A percentile compares a stretch with the other conserved stretches of the same genome.
Conservation (phyloP, 2,888 invertebrate genomes). For the Taenaris catops region DNA sequence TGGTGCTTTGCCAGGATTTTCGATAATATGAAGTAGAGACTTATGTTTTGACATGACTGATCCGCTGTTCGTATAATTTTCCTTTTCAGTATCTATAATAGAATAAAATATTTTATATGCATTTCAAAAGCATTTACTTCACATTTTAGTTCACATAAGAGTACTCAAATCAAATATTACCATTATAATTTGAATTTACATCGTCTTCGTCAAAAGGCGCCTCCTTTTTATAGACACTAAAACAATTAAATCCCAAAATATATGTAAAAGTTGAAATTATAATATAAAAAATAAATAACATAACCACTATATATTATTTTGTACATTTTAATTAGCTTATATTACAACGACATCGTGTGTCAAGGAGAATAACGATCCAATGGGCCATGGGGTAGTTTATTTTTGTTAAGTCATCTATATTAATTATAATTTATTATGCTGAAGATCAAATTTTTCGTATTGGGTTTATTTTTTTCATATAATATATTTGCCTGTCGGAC, state of each 20-base stretch:
- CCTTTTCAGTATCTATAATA: constrained; percentile 13
- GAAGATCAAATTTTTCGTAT: constrained; percentile 24
- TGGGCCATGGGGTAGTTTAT: constrained; percentile 8
- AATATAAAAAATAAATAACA: constrained; percentile 58
- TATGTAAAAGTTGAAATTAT: constrained; percentile 35
- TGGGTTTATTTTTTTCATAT: constrained; percentile 14
- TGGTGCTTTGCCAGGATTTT: constrained; percentile 19
- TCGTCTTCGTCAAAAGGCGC: neutral
- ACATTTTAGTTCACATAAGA: neutral
- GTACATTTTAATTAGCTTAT: constrained; percentile 45
- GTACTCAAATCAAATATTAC: neutral
- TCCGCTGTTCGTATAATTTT: constrained; percentile 2
- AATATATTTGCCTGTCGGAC: constrained; percentile 4
- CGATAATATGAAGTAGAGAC: constrained; percentile 3
- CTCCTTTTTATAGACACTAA: constrained; percentile 4
- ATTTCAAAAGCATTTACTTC: too few species aligned
- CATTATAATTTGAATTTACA: constrained; percentile 3
- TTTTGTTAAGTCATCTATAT: constrained; percentile 3
- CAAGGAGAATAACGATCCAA: constrained; percentile 9
- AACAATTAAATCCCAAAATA: constrained; percentile 29
- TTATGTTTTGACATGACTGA: constrained; percentile 10
- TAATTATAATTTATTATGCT: constrained; percentile 15
- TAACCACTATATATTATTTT: constrained; percentile 49
- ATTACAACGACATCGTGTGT: constrained; percentile 3
- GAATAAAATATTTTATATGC: too few species aligned